Percentiles rank a stretch among this genome's conserved stretches.
phyloP scores from a whole-genome alignment of 2,797 vertebrate species.

The Phalanger gymnotis region DNA sequence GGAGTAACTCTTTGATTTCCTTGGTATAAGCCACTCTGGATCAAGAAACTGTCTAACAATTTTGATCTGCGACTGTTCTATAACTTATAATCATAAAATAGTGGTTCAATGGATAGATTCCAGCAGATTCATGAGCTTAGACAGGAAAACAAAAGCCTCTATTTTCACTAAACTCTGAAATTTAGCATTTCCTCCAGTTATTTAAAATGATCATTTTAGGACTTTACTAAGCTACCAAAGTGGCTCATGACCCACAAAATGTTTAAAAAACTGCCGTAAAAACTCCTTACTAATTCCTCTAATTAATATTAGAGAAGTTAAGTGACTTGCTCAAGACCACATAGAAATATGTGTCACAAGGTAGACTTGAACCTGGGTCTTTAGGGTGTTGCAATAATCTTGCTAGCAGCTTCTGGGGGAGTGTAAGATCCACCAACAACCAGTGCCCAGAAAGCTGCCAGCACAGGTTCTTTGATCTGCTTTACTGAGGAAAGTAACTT shows the following conservation, averaged over 20 bases:
- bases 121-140: background rate
- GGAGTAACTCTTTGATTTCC: accelerated
- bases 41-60: background rate
- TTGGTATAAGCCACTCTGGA: background rate
- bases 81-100: background rate
- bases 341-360: background rate
- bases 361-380: background rate
- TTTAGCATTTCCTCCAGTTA: background rate
- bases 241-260: too few species aligned
- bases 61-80: background rate
- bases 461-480: too few species aligned
- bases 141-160: accelerated
- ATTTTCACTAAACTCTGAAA: background rate
- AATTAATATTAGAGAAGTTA: background rate
- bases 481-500: too few species aligned
- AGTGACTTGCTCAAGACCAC: background rate
- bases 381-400: too few species aligned
- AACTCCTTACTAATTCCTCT: background rate
- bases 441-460: too few species aligned
- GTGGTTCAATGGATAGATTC: background rate
- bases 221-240: background rate
- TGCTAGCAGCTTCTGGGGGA: too few species aligned
- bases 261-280: background rate
- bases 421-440: too few species aligned
- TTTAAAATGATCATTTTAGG: background rate